Evolutionary conservation across 2,797 vertebrate genomes (phyloP).

Genomic region (Chelmon rostratus): DNA sequence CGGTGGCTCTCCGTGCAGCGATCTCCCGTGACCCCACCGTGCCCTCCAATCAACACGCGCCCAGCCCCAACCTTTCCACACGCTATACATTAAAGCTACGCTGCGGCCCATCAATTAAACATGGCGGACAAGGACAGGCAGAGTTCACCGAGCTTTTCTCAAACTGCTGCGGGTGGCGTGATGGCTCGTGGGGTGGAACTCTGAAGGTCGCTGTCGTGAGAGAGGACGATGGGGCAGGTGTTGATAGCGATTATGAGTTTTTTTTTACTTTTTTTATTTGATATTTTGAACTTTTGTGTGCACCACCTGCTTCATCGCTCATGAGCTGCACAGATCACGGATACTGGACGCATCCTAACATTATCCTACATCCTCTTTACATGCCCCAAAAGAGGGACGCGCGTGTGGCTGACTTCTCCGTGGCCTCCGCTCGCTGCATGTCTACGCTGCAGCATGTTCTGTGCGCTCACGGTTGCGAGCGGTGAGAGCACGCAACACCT

Average conservation of each 20-base stretch:
- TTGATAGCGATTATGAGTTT: background rate
- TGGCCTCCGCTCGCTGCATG: slow-evolving; percentile 29
- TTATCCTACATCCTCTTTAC: background rate
- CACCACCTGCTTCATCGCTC: too few relatives aligned
- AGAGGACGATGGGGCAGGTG: background rate
- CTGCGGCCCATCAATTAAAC: slow-evolving; percentile 77
- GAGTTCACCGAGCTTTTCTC: slow-evolving; percentile 73
- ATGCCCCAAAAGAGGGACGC: background rate
- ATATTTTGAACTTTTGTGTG: too few relatives aligned
- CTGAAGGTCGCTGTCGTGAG: slow-evolving; percentile 17
- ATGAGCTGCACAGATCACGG: background rate
- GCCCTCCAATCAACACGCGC: slow-evolving; percentile 52
- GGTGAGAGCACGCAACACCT: slow-evolving; percentile 47
- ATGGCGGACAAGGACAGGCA: slow-evolving; percentile 72
- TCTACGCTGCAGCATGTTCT: slow-evolving; percentile 21
- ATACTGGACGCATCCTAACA: background rate
- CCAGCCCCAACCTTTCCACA: slow-evolving; percentile 44
- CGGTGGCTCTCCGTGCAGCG: slow-evolving; percentile 53
- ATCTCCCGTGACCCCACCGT: slow-evolving; percentile 56
- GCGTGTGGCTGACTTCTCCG: slow-evolving; percentile 11
- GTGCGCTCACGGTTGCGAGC: background rate
- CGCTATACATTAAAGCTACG: slow-evolving; percentile 73
- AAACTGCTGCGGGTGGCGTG: slow-evolving; percentile 32
- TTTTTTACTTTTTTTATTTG: too few relatives aligned
- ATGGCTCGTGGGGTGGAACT: background rate